phyloP scores from a whole-genome alignment of 2,113 vertebrate species.

The Laticauda colubrina region DNA sequence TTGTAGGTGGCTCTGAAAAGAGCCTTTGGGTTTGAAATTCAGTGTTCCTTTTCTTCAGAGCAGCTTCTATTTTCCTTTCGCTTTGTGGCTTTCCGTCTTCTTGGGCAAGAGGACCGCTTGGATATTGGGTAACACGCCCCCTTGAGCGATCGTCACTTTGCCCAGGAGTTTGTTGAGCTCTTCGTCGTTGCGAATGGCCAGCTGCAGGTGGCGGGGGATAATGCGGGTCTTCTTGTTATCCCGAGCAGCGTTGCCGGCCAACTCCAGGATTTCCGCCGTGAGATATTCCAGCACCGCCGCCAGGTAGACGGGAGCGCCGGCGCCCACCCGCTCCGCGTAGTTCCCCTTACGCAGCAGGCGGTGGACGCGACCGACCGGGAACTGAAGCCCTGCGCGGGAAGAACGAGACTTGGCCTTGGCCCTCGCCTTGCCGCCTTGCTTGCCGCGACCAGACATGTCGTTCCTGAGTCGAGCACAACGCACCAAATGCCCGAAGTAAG shows the following conservation, averaged over 20 bases:
- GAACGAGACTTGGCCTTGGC: constrained; percentile 6
- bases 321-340: not conserved
- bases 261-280: not conserved
- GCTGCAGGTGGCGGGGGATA: not conserved
- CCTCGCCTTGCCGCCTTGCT: not conserved
- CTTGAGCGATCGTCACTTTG: constrained; percentile 28
- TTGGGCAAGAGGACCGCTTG: constrained; percentile 21
- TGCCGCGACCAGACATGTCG: constrained; percentile 36
- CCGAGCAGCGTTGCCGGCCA: not conserved
- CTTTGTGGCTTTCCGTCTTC: constrained; percentile 29
- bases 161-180: constrained; percentile 28
- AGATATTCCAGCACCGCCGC: not conserved
- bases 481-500: rapidly evolving
- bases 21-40: constrained; percentile 62
- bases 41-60: too few relatives aligned
- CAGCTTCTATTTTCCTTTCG: not conserved
- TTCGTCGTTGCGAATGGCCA: constrained; percentile 32
- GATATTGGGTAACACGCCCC: constrained; percentile 23
- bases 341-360: not conserved
- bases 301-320: not conserved
- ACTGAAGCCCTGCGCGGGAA: not conserved
- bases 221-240: not conserved
- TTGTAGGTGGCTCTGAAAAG: constrained; percentile 74
- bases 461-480: rapidly evolving
- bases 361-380: not conserved